Evolutionary conservation across 2,113 vertebrate species (phyloP).

Genomic region (Alouatta palliata): DNA sequence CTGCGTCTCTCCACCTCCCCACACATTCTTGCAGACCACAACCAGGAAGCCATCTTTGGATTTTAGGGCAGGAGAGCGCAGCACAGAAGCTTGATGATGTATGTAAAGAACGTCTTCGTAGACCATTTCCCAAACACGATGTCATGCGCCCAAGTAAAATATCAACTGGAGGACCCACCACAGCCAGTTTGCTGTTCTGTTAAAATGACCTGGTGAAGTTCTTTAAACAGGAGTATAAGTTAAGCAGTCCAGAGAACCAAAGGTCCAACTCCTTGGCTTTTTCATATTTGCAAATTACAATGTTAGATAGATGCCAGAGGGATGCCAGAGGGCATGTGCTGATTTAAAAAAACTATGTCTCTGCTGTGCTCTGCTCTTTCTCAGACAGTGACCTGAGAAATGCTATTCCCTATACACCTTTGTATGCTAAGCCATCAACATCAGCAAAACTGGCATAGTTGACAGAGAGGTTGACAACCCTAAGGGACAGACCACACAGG

Average conservation of each 20-base stretch:
- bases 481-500: background rate
- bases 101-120: background rate
- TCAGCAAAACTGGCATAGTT: background rate
- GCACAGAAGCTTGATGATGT: background rate
- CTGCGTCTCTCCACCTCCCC: background rate
- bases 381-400: constrained; percentile 1
- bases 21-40: background rate
- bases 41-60: background rate
- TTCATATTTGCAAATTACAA: constrained; percentile 18
- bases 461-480: background rate
- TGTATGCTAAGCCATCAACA: background rate
- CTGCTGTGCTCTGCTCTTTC: background rate
- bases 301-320: background rate
- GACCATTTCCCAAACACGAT: background rate
- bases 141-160: background rate
- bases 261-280: background rate
- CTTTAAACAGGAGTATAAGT: background rate
- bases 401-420: background rate
- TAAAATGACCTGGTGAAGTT: background rate
- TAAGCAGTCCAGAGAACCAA: background rate
- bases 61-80: background rate
- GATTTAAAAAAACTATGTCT: background rate
- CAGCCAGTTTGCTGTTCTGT: background rate
- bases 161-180: background rate
- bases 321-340: background rate